These are phyloP conservation scores for Ellobius talpinus DNA, from an alignment of 2,113 vertebrate genomes.

Conservation along the genomic window DNA sequence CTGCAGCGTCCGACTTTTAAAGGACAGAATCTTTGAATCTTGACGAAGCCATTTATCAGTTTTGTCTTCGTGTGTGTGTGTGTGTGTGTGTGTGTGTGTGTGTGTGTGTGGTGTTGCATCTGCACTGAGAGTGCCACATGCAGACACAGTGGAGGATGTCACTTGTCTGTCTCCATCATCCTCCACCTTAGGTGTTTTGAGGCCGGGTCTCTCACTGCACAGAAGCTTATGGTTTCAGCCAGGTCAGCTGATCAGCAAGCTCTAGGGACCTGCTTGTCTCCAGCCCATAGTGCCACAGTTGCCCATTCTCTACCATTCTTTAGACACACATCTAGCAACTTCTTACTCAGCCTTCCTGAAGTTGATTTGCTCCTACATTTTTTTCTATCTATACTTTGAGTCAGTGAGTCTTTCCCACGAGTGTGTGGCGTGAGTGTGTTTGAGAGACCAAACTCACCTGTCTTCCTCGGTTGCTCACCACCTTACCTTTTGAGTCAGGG, in stretches of 20 bases:
- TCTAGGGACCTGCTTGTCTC: neutral
- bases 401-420: neutral
- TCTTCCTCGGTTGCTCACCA: neutral
- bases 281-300: neutral
- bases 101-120: neutral
- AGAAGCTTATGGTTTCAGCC: neutral
- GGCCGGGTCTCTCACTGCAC: neutral
- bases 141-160: neutral
- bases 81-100: neutral
- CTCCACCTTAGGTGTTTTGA: neutral
- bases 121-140: neutral
- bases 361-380: neutral
- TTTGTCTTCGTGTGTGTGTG: neutral
- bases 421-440: neutral
- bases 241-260: neutral
- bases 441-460: neutral
- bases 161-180: neutral
- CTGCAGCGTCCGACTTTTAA: neutral
- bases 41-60: neutral
- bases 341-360: neutral
- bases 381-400: neutral
- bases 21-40: neutral
- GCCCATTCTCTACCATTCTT: neutral
- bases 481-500: neutral
- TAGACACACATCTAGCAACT: neutral